Evolutionary conservation across 2,113 vertebrate species (phyloP), one percentile per base, ranked within the genome.

Genomic region (Pangasianodon hypophthalmus): DNA sequence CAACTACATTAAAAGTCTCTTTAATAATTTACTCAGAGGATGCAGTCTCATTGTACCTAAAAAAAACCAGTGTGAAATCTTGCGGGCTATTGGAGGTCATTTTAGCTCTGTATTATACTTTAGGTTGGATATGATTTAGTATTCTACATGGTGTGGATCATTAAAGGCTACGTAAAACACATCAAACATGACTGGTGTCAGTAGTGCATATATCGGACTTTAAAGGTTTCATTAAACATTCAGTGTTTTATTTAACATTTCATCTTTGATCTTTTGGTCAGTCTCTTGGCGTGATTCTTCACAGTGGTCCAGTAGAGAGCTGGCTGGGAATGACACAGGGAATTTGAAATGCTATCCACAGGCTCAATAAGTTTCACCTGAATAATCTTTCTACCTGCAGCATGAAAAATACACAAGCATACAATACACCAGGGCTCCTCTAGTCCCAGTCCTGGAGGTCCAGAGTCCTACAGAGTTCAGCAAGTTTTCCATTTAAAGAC

Each of bases 251-350:
- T 84, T 85, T 71, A 26, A 83, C 21, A 50, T 88, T 77, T 69
- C 29, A 82, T 73, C 85, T 92, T 90, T 92, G 89, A 92, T 89
- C 84, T 84, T 62, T 37, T 41, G 83, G 82, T 60, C 88, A 84
- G 90, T 41, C n/a, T 48, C 4, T 16, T 67, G 58, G 80, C 41
- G 89, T 75, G 50, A 62, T 50, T 60, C 41, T 77, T 87, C 19
- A 56, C 62, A 41, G 18, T 52, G 77, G 64, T 54, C 60, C 41
- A 9, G 52, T 19, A n/a, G 52, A 62, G 32, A 87, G 32, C 64
- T 62, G 54, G 52, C 52, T 41, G 24, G n/a, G 79, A 90, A 44
- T 44, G 79, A 77, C 79, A 56, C 9, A 62, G n/a, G 48, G 58
- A 85, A 89, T 79, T 87, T 44, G 29, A 84, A 87, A 90, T 84